Evolutionary conservation across 1,140 invertebrate species (phyloP), one percentile per base, ranked within the genome.

Genomic region (Colletes gigas): DNA sequence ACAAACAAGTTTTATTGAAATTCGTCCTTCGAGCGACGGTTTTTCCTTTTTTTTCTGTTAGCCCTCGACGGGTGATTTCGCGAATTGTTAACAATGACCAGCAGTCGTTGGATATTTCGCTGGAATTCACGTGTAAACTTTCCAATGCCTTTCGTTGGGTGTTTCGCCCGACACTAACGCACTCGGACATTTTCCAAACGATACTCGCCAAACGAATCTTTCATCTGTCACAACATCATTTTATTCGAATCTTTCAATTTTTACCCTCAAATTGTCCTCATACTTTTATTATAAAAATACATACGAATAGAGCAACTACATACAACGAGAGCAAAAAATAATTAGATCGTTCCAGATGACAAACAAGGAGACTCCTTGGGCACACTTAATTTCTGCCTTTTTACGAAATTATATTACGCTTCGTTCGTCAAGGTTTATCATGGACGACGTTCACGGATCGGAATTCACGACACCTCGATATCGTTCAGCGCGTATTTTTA

Each of bases 401-500:
- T 19, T 73, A 47, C 47, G 63, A 65, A 78, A 52, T 30, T 44
- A 47, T 44, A 44, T 62, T 54, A 62, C 77, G 10, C 65, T 63
- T 54, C 59, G 21, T 72, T 78, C 50, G 39, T 21, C 47, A 30
- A 15, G 41, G n/a, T 19, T 63, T 47, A 73, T 65, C 57, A 41
- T 7, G 19, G 39, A 50, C n/a, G n/a, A 52, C 12, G 10, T 12
- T 5, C 14, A 10, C 44, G 4, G 9, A 39, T 39, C 6, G 59
- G 30, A 63, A 50, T 15, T 55, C 39, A 50, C 77, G 59, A 65
- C 59, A 78, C 65, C 69, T 44, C 69, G 69, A 78, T 73, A 78
- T 78, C 65, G 77, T 78, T 55, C 77, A 15, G 52, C 39, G 60
- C 60, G 72, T 81, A 84, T 74, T 69, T 59, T 76, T 80, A 75